Conservation (phyloP, 2,797 vertebrate species). For the Antrozous pallidus region DNA sequence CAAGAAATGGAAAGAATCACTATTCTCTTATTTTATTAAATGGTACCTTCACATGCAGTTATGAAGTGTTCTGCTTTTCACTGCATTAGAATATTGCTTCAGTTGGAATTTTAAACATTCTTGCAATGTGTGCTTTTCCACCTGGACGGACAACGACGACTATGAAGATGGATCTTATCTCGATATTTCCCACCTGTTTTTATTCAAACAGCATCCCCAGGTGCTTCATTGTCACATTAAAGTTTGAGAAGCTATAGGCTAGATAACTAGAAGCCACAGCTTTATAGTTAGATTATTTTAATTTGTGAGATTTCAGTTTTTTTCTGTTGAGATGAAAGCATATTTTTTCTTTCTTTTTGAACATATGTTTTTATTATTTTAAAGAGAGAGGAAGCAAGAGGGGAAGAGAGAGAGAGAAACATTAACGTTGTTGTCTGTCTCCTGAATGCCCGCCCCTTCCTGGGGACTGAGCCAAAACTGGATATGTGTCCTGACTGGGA, state of each 20-base stretch:
- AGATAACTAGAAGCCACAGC: neutral
- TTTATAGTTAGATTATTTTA: neutral
- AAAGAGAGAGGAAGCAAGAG: no score
- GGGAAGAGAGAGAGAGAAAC: no score
- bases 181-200: neutral
- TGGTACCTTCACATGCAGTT: neutral
- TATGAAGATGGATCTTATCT: neutral
- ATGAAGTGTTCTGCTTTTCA: neutral
- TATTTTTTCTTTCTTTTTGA: neutral
- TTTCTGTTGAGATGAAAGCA: constrained; percentile 7
- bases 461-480: no score
- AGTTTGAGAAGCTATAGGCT: neutral
- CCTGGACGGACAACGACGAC: neutral
- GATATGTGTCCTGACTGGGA: no score
- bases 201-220: neutral
- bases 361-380: no score
- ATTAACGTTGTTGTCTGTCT: no score
- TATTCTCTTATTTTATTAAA: constrained; percentile 22
- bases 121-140: neutral
- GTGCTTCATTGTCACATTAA: neutral
- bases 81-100: neutral
- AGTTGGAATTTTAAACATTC: neutral
- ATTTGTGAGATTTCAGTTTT: neutral
- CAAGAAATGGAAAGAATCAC: constrained; percentile 27
- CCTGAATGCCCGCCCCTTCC: no score